Conservation (phyloP, 2,888 invertebrate species). For the Drosophila differens region DNA sequence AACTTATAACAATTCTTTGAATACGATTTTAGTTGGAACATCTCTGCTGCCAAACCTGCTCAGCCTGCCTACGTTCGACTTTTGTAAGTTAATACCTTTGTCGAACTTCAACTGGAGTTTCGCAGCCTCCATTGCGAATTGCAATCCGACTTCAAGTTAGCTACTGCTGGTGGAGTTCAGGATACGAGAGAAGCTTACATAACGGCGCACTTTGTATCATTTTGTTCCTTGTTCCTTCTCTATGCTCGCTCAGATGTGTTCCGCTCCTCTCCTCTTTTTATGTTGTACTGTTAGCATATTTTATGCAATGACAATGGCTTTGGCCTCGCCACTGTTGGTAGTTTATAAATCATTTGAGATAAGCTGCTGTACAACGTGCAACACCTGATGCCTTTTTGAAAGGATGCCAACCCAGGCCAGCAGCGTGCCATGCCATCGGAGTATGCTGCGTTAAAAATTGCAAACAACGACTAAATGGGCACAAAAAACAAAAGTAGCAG, state of each 20-base stretch:
- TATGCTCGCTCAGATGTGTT: constrained; percentile 11
- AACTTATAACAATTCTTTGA: neutral
- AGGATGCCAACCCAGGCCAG: constrained; percentile 64
- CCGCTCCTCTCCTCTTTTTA: constrained; percentile 38
- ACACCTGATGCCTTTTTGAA: constrained; percentile 83
- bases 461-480: constrained; percentile 76
- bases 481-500: constrained; percentile 63
- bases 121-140: constrained; percentile 10
- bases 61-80: neutral
- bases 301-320: constrained; percentile 84
- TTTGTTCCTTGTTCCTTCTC: constrained; percentile 35
- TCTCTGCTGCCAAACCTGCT: neutral
- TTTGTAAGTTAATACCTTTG: constrained; percentile 49
- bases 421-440: constrained; percentile 43
- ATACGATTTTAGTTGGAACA: neutral
- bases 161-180: constrained; percentile 8
- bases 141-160: constrained; percentile 34
- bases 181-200: constrained; percentile 25
- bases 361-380: constrained; percentile 83
- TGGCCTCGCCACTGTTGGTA: constrained; percentile 83
- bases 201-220: constrained; percentile 43
- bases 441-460: constrained; percentile 70
- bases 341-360: constrained; percentile 85
- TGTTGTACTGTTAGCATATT: constrained; percentile 79
- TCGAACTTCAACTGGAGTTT: constrained; percentile 31